Base-by-base conservation (phyloP, 2,797 vertebrate species). In the Lacerta agilis region DNA sequence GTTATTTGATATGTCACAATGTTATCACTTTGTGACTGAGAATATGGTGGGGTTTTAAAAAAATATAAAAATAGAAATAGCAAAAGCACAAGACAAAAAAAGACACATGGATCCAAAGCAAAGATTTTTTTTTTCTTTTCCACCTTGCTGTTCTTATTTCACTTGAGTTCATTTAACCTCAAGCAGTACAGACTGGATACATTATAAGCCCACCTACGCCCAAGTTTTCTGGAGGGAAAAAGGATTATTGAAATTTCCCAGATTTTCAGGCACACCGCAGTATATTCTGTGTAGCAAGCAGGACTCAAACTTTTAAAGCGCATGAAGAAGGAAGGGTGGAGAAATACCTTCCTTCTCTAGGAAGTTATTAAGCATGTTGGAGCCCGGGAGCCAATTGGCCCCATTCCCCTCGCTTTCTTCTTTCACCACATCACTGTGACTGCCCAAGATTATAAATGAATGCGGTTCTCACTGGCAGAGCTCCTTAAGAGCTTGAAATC, bases 271-370 rank as follows among this genome's bases (percentile, higher is more conserved):
- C 45, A n/a, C 86, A 75, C 69, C 18, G 0, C n/a, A 67, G 66
- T 0, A 73, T 5, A 2, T 92, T 18, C 33, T 45, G 73, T 2
- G 13, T 85, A 67, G 33, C 29, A 91, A 92, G 91, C 55, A 82
- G 13, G 1, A 79, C n/a, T 33, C 9, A 92, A 90, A 90, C 0
- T 0, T 8, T 92, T 76, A 81, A 88, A 92, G 72, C 8, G 27
- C 2, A 71, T 43, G 10, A 25, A 83, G 84, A 87, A 77, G 69
- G 11, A 49, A 20, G 10, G 79, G 78, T 25, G 87, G 88, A 87
- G 61, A 73, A 90, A 81, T 29, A 77, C 1, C 69, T 88, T 82
- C 20, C 73, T 18, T 83, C 83, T 83, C 79, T 66, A 78, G 85
- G 82, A 84, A 84, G 86, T 79, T 84, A 84, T 84, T 88, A 66